Base-by-base conservation (phyloP, 1,140 invertebrate species). In the Microplitis mediator region DNA sequence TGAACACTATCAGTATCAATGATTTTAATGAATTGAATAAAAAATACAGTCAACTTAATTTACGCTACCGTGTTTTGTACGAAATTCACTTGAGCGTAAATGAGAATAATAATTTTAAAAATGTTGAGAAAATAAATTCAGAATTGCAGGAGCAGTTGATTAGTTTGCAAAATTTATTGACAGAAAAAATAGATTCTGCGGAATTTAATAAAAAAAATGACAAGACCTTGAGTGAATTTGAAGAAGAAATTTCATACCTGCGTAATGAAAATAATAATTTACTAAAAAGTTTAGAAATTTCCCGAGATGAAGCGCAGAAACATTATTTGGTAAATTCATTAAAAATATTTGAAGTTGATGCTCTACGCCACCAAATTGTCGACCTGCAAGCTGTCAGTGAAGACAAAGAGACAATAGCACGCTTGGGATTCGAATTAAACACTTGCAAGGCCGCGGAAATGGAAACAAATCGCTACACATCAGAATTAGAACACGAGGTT, bases 371-470 rank as follows among this genome's bases (percentile, higher is more conserved):
- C 82, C 90, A 91, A 82, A 88, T 93, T 67, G 76, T 92, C 3
- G 91, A 92, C 83, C 79, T 92, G 34, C 90, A 91, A 79, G 88
- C 90, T 4, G 76, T 80, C n/a, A 89, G 89, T 69, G 91, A 92
- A 72, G 89, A 90, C 63, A 92, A 91, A 79, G 88, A 89, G 36
- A 88, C 90, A 9, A 90, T 92, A 62, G 90, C 90, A 60, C 87
- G 88, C 82, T 54, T 85, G 8, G 78, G 79, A 39, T 83, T 80
- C 32, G 85, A 86, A 60, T 63, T 86, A 32, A 78, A 79, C 6
- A 81, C 80, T 76, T 79, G 74, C 54, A 80, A 82, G 71, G 32
- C 75, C 56, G 56, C 69, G 13, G 80, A 84, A 64, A 77, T 77
- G 14, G 79, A 83, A 50, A 56, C 79, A 52, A 79, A 71, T 14